These are phyloP conservation scores for Hyperoplus lanceolatus DNA, from an alignment of 2,797 vertebrate species.

Conservation along the genomic window DNA sequence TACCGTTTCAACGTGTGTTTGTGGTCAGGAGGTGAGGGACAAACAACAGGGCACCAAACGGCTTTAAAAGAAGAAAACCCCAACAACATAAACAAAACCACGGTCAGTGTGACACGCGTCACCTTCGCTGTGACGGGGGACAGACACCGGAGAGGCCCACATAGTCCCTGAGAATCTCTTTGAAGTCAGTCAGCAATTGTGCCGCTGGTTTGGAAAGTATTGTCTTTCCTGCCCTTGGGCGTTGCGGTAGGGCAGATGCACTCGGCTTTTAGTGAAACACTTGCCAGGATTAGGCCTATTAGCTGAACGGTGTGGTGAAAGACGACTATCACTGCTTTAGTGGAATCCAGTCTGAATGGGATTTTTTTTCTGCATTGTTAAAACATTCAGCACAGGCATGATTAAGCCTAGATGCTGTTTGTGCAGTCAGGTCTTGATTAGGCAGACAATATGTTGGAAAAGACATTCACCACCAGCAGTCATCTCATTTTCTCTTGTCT, in stretches of 20 bases:
- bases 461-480: conserved; percentile 4
- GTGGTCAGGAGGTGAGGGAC: conserved; percentile 73
- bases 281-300: conserved; percentile 70
- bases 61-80: conserved; percentile 80
- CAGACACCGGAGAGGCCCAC: conserved; percentile 57
- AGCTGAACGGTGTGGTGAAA: conserved; percentile 52
- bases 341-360: conserved; percentile 26
- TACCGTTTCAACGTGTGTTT: conserved; percentile 30
- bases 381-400: conserved; percentile 14
- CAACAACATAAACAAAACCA: conserved; percentile 79
- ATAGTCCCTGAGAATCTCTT: conserved; percentile 60
- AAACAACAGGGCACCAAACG: conserved; percentile 70
- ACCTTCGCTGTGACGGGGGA: conserved; percentile 68
- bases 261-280: conserved; percentile 71
- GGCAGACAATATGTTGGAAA: not conserved
- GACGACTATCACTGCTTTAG: conserved; percentile 28
- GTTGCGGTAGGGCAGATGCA: conserved; percentile 61
- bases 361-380: conserved; percentile 19
- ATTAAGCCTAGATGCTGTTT: not conserved
- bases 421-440: not conserved
- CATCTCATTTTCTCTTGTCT: conserved; percentile 33
- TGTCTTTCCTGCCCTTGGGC: conserved; percentile 74
- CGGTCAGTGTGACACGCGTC: conserved; percentile 73
- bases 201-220: conserved; percentile 64
- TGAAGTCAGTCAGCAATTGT: conserved; percentile 66